A percentile compares a stretch with the other conserved stretches of the same genome.
phyloP scores from a whole-genome alignment of 2,113 vertebrate genomes.

The Progne subis region DNA sequence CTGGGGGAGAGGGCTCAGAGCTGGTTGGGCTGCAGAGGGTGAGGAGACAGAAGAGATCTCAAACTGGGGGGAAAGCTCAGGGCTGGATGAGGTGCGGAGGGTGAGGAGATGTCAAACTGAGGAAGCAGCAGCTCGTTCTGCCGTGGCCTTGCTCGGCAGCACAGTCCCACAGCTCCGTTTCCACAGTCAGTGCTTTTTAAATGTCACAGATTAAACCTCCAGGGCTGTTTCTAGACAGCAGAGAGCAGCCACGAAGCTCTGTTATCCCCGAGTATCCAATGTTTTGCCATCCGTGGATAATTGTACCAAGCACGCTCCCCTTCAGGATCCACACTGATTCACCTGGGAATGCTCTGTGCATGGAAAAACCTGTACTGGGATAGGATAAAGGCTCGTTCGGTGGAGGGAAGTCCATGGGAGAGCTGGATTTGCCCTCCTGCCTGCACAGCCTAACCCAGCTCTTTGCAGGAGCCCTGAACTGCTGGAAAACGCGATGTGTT shows the following conservation, averaged over 20 bases:
- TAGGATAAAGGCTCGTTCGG: neutral
- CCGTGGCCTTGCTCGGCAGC: fast-evolving
- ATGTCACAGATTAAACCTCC: neutral
- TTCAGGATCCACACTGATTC: neutral
- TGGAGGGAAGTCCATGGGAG: neutral
- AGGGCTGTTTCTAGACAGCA: slow-evolving; percentile 11
- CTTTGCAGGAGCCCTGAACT: neutral
- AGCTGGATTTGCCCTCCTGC: neutral
- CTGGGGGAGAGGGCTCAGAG: neutral
- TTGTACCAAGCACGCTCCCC: neutral
- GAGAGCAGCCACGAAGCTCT: neutral
- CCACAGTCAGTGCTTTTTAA: neutral
- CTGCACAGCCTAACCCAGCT: neutral
- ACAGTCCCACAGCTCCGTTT: neutral
- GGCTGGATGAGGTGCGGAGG: too few relatives aligned
- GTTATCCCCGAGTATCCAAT: neutral
- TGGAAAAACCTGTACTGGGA: neutral
- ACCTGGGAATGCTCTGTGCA: neutral
- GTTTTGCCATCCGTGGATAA: neutral
- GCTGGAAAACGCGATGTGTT: neutral
- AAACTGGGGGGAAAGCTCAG: neutral
- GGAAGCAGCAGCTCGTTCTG: neutral
- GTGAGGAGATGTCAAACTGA: neutral
- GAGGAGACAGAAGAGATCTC: neutral
- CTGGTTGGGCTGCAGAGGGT: neutral